Evolutionary conservation across 2,113 vertebrate genomes (phyloP).

Genomic region (Phalacrocorax carbo): DNA sequence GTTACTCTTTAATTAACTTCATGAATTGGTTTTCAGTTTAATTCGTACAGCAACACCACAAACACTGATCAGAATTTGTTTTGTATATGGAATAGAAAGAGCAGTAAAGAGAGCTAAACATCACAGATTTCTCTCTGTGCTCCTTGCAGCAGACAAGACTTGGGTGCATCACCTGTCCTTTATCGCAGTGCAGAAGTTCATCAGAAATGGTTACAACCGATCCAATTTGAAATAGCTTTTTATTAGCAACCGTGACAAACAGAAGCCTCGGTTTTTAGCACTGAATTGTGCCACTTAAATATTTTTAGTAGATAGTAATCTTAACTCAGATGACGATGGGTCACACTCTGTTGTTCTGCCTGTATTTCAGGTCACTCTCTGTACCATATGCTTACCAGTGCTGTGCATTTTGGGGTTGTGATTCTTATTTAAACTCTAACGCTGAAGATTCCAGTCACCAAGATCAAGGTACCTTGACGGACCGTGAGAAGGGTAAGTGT

Average conservation of each 20-base stretch:
- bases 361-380: constrained; percentile 85
- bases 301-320: not conserved
- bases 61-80: not conserved
- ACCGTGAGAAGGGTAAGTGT: constrained; percentile 70
- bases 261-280: not conserved
- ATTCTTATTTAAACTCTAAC: constrained; percentile 75
- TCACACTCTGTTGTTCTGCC: not conserved
- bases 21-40: not conserved
- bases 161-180: not conserved
- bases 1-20: not conserved
- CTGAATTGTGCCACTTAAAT: not conserved
- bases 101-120: not conserved
- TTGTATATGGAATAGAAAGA: not conserved
- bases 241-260: not conserved
- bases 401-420: constrained; percentile 92
- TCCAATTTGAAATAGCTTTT: not conserved
- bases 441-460: constrained; percentile 76
- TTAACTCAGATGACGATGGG: not conserved
- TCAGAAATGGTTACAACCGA: not conserved
- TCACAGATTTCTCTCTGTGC: not conserved
- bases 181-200: not conserved
- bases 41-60: not conserved
- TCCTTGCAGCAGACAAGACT: not conserved
- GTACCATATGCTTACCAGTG: constrained; percentile 98
- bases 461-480: constrained; percentile 63